phyloP scores from a whole-genome alignment of 2,888 invertebrate genomes.

The Plutella xylostella region DNA sequence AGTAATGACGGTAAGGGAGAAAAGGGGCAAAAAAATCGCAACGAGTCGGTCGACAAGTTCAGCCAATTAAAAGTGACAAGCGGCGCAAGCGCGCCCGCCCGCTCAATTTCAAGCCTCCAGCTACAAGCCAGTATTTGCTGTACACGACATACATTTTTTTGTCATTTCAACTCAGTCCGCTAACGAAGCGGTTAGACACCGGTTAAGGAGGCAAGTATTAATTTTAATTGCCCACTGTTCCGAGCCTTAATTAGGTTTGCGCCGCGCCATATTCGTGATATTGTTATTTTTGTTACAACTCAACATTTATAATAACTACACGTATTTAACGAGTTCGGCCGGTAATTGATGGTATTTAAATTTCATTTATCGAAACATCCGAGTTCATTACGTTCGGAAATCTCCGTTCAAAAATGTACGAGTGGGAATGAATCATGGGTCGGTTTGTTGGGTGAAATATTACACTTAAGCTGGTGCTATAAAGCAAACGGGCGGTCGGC shows the following conservation, averaged over 20 bases:
- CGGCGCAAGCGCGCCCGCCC: slow-evolving; percentile 50
- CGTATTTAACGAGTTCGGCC: background rate
- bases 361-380: slow-evolving; percentile 6
- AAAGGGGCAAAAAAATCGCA: slow-evolving; percentile 48
- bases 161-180: slow-evolving; percentile 15
- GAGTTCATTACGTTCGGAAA: slow-evolving; percentile 9
- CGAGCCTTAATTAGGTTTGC: slow-evolving; percentile 1
- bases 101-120: slow-evolving; percentile 51
- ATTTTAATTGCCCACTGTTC: slow-evolving; percentile 15
- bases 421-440: slow-evolving; percentile 64
- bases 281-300: slow-evolving; percentile 1
- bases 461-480: slow-evolving; percentile 66
- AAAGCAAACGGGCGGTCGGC: slow-evolving; percentile 69
- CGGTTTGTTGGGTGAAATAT: slow-evolving; percentile 64
- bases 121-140: slow-evolving; percentile 24
- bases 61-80: slow-evolving; percentile 70
- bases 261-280: background rate
- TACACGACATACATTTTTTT: slow-evolving; percentile 14
- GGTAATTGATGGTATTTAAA: background rate
- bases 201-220: slow-evolving; percentile 11
- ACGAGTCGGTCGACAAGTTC: slow-evolving; percentile 63
- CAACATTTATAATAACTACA: too few species aligned
- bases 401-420: slow-evolving; percentile 6
- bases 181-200: slow-evolving; percentile 23
- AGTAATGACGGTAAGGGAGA: slow-evolving; percentile 59